Percentiles rank a stretch among this genome's conserved stretches.
Evolutionary conservation across 2,888 invertebrate genomes (phyloP).

Genomic region (Megalurothrips usitatus): DNA sequence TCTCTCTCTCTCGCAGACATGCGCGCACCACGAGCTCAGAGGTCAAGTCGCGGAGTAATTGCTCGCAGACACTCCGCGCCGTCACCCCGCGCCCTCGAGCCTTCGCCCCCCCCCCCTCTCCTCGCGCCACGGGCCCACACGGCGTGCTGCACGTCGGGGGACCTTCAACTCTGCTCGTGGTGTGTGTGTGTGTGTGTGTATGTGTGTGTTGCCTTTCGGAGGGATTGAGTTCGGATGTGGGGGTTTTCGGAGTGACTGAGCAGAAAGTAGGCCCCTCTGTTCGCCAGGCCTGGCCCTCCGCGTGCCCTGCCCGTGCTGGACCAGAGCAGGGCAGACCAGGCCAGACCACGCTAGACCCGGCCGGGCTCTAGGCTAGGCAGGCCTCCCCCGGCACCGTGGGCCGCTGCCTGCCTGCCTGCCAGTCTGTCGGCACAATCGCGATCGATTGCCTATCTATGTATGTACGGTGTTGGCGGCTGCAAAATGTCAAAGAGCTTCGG

Average conservation of each 20-base stretch:
- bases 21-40: background rate
- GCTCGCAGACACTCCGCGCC: background rate
- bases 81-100: background rate
- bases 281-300: too few species aligned
- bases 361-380: too few species aligned
- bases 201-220: background rate
- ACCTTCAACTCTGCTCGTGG: background rate
- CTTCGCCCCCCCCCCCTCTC: too few species aligned
- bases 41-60: conserved; percentile 6
- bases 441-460: background rate
- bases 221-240: too few species aligned
- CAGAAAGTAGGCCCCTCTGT: too few species aligned
- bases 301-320: too few species aligned
- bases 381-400: too few species aligned
- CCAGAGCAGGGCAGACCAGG: too few species aligned
- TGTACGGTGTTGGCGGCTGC: background rate
- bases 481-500: background rate
- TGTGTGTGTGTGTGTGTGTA: background rate
- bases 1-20: background rate
- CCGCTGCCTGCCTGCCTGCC: too few species aligned
- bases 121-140: too few species aligned
- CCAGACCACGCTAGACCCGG: too few species aligned
- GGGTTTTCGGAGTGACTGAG: too few species aligned
- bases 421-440: background rate
- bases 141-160: background rate